Percentiles rank a stretch among this genome's conserved stretches.
phyloP scores from a whole-genome alignment of 2,797 vertebrate species.

The Artibeus jamaicensis region DNA sequence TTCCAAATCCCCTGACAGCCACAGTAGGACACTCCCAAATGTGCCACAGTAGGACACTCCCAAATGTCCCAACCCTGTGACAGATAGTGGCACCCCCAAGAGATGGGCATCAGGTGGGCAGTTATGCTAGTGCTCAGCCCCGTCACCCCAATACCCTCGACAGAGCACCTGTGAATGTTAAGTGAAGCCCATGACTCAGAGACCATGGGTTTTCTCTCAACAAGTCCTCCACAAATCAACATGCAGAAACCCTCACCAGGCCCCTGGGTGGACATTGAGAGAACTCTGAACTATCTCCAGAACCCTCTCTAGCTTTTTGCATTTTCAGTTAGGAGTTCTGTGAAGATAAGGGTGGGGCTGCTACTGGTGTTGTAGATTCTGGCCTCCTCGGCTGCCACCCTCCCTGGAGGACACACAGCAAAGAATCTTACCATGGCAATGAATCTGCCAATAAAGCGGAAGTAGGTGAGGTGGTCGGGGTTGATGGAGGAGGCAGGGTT shows the following conservation, averaged over 20 bases:
- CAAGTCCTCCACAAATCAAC: neutral
- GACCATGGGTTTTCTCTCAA: neutral
- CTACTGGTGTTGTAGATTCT: neutral
- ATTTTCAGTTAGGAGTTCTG: neutral
- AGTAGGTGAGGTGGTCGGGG: constrained; percentile 98
- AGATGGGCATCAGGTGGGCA: neutral
- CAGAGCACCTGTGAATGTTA: rapidly evolving
- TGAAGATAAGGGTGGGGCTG: neutral
- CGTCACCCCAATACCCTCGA: neutral
- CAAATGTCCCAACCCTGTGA: neutral
- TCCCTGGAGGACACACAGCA: neutral
- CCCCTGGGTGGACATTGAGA: neutral
- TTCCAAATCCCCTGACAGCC: neutral
- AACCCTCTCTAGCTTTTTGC: neutral
- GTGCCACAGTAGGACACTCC: neutral
- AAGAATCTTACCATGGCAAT: constrained; percentile 92
- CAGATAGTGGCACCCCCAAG: neutral
- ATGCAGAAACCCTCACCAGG: neutral
- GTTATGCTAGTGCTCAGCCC: neutral
- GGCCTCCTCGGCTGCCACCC: neutral
- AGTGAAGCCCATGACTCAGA: neutral
- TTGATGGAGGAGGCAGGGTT: constrained; percentile 99
- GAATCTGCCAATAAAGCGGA: constrained; percentile 98
- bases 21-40: neutral
- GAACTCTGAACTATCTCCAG: neutral